phyloP scores from a whole-genome alignment of 2,888 invertebrate species.

The Drosophila phalerata region DNA sequence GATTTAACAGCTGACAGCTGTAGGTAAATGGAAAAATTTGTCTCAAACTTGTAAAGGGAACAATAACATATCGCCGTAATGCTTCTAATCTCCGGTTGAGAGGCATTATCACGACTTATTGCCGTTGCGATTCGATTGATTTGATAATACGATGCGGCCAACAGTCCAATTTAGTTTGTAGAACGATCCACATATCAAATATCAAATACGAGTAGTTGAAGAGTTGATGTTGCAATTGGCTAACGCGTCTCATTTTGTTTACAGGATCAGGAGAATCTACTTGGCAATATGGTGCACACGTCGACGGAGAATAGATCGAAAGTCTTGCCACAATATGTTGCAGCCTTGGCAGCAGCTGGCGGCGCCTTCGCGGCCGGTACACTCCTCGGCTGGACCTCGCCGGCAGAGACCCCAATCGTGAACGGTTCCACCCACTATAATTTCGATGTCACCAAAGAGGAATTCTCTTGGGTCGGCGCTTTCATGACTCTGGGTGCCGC shows the following conservation, averaged over 20 bases:
- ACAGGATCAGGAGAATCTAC: constrained; percentile 83
- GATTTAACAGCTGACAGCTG: constrained; percentile 5
- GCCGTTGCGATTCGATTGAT: constrained; percentile 24
- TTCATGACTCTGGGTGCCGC: constrained; percentile 91
- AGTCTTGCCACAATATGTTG: constrained; percentile 84
- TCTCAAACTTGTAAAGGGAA: constrained; percentile 17
- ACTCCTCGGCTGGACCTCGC: constrained; percentile 92
- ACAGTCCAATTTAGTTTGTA: constrained; percentile 52
- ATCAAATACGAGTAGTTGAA: constrained; percentile 2
- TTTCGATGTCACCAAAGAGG: constrained; percentile 86
- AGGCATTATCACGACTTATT: constrained; percentile 45
- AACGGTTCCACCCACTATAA: constrained; percentile 84
- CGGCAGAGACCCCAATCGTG: constrained; percentile 86
- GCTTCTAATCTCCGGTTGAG: constrained; percentile 51
- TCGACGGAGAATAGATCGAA: constrained; percentile 68
- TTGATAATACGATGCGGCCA: constrained; percentile 44
- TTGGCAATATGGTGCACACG: constrained; percentile 82
- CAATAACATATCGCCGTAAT: constrained; percentile 58
- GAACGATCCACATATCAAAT: constrained; percentile 8
- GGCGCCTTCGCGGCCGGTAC: constrained; percentile 92
- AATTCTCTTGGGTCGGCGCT: constrained; percentile 91
- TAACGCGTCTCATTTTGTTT: constrained; percentile 30
- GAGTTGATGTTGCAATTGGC: constrained; percentile 5
- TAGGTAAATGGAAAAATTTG: constrained; percentile 14
- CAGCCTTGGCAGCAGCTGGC: constrained; percentile 88